Evolutionary conservation across 1,140 invertebrate genomes (phyloP).

Genomic region (Drosophila elegans): DNA sequence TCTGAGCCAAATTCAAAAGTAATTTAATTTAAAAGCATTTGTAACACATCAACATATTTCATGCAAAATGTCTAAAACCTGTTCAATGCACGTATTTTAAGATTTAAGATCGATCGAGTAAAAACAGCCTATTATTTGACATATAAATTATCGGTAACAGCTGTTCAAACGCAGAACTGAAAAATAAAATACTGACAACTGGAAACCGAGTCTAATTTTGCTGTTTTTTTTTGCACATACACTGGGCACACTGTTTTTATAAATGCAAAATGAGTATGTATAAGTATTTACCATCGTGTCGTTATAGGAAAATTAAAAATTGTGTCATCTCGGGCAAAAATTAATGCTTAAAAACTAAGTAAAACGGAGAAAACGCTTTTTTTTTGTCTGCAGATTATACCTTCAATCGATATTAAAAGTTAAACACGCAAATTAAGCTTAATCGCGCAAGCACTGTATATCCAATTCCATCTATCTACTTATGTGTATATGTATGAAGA

Average conservation of each 20-base stretch:
- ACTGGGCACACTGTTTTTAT: slow-evolving; percentile 26
- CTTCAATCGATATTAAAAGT: not conserved
- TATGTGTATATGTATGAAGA: not conserved
- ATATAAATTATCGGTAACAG: not conserved
- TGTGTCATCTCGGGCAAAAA: slow-evolving; percentile 15
- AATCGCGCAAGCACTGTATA: slow-evolving; percentile 6
- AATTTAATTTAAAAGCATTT: no score
- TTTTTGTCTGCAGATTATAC: not conserved
- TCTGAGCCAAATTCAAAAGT: no score
- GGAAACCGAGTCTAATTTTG: not conserved
- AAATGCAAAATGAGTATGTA: slow-evolving; percentile 37
- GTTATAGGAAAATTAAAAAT: slow-evolving; percentile 20
- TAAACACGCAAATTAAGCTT: not conserved
- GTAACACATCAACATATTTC: no score
- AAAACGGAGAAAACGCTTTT: not conserved
- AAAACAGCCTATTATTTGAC: no score
- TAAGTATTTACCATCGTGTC: slow-evolving; percentile 47
- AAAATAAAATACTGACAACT: not conserved
- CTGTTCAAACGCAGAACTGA: not conserved
- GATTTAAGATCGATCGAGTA: no score
- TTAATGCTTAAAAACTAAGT: slow-evolving; percentile 2
- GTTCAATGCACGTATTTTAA: no score
- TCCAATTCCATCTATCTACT: not conserved
- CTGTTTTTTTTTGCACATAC: no score
- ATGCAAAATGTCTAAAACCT: no score